Base-by-base conservation (phyloP, 1,140 invertebrate species). In the Atopsyche davidsoni region DNA sequence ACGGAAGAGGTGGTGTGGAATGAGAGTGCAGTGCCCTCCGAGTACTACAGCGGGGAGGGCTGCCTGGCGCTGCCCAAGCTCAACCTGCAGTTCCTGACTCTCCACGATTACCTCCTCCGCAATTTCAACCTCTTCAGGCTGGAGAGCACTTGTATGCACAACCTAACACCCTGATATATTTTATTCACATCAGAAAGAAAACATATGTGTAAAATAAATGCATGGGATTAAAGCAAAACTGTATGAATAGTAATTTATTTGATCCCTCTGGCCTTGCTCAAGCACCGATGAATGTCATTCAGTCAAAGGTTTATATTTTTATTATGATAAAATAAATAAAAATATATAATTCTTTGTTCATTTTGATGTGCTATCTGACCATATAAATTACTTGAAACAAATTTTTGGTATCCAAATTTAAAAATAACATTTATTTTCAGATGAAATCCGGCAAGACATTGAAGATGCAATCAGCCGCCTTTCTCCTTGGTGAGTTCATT, bases 1-100 rank as follows among this genome's bases (percentile, higher is more conserved):
- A 98, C 94, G 0, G 96, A 99, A 66, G 84, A 92, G 40, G 86
- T 99, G 7, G 96, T 99, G 58, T 99, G 97, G 97, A 93, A 99
- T 72, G 95, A 98, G 67, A 98, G 97, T 64, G 83, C 99, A 23
- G 96, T 99, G 1, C 97, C 97, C 0, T 92, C 90, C 0, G 95
- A 98, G 61, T 97, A 96, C 69, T 98, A 92, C 70, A 92, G 89
- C 42, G 92, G 93, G 1, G 94, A 98, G 68, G 91, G 86, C 21
- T 94, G 90, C 22, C 72, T 99, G 6, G 96, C 97, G 0, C 72
- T 99, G 50, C 96, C 97, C 1, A 99, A 99, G 69, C 72, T 99
- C 1, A 99, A 99, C 75, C 75, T 99, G 4, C 96, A 99, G 72
- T 99, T 99, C 72, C 74, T 99, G 2, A 99, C 97, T 0, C 70